Conservation (phyloP, 2,113 vertebrate species). For the Vidua macroura region DNA sequence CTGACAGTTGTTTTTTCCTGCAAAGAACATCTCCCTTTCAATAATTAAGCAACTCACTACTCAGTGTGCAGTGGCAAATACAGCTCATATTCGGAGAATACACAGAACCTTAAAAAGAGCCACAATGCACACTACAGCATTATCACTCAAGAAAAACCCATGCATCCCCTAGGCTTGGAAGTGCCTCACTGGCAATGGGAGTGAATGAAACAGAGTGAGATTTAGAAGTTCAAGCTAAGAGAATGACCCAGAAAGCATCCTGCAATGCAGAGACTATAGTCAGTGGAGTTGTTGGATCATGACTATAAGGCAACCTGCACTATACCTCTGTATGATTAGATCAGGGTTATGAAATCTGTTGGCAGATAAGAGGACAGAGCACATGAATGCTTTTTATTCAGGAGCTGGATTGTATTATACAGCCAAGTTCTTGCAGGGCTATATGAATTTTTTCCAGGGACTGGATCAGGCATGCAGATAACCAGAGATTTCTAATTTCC, state of each 20-base stretch:
- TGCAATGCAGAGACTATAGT: not conserved
- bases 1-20: not conserved
- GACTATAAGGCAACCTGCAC: not conserved
- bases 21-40: not conserved
- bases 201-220: not conserved
- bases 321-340: not conserved
- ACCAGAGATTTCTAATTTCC: not conserved
- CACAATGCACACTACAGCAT: not conserved
- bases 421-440: not conserved
- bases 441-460: not conserved
- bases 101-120: not conserved
- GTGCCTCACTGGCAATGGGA: not conserved
- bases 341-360: not conserved
- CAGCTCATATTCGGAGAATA: not conserved
- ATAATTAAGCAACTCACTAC: not conserved
- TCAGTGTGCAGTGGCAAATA: not conserved
- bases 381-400: not conserved
- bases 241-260: not conserved
- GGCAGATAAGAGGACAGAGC: not conserved
- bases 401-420: not conserved
- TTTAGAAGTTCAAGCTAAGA: not conserved
- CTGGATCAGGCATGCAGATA: not conserved
- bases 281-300: not conserved
- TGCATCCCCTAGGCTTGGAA: not conserved
- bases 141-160: not conserved